Conservation (phyloP, 2,888 invertebrate genomes). For the Acleris holmiana region DNA sequence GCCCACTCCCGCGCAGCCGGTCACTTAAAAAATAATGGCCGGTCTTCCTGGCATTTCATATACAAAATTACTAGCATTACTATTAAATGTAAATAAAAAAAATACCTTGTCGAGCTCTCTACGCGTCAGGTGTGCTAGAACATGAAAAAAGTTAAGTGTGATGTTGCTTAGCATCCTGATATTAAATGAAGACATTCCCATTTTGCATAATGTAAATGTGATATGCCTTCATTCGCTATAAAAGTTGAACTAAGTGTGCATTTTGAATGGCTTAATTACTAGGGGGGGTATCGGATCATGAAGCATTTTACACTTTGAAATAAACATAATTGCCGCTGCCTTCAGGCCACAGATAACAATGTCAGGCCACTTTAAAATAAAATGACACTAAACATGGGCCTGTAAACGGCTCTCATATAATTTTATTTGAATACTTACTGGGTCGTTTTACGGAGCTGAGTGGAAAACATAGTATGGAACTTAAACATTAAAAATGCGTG, state of each 20-base stretch:
- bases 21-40: conserved; percentile 5
- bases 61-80: conserved; percentile 8
- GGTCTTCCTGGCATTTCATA: conserved; percentile 1
- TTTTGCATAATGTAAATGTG: conserved; percentile 24
- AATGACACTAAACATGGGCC: too few species aligned
- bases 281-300: not conserved
- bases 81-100: conserved; percentile 30
- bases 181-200: conserved; percentile 18
- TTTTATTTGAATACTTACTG: too few species aligned
- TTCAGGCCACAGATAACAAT: too few species aligned
- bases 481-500: too few species aligned
- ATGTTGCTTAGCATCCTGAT: conserved; percentile 13
- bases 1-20: not conserved
- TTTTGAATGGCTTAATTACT: conserved; percentile 21
- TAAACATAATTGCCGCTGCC: too few species aligned
- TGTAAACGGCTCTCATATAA: too few species aligned
- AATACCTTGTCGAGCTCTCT: conserved; percentile 50
- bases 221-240: conserved; percentile 12
- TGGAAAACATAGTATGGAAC: too few species aligned
- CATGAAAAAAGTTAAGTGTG: conserved; percentile 38
- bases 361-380: too few species aligned
- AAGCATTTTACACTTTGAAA: not conserved
- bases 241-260: conserved; percentile 1
- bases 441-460: too few species aligned
- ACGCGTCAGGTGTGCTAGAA: conserved; percentile 50